Percentiles rank a stretch among this genome's conserved stretches.
phyloP scores from a whole-genome alignment of 2,797 vertebrate genomes.

The Vultur gryphus region DNA sequence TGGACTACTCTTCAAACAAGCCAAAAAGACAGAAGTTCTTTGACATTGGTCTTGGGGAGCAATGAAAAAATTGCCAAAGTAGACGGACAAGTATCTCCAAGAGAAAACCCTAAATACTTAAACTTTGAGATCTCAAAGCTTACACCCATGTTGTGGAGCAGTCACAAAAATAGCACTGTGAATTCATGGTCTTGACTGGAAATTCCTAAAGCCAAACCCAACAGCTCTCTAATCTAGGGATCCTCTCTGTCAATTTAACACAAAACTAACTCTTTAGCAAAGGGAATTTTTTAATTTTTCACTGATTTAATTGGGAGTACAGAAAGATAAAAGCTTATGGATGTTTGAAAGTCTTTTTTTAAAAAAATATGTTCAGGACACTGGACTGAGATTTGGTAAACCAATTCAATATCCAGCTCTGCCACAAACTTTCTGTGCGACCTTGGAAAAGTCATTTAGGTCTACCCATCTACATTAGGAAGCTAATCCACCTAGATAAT shows the following conservation, averaged over 20 bases:
- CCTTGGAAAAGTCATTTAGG: constrained; percentile 28
- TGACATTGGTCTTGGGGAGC: not conserved
- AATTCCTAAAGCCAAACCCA: not conserved
- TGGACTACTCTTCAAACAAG: constrained; percentile 12
- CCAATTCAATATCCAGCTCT: not conserved
- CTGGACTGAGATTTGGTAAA: not conserved
- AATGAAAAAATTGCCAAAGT: not conserved
- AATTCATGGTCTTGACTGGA: not conserved
- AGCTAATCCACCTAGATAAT: constrained; percentile 34
- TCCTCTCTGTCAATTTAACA: not conserved
- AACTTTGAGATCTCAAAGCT: not conserved
- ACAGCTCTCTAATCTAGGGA: not conserved
- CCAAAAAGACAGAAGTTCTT: not conserved
- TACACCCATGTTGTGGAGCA: not conserved
- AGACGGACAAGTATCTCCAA: not conserved
- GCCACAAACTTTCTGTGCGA: not conserved
- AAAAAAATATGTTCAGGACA: not conserved
- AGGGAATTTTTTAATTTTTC: not conserved
- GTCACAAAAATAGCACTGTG: not conserved
- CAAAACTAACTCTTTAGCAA: not conserved
- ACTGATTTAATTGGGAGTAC: not conserved
- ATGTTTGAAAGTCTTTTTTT: not conserved
- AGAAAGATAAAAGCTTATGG: not conserved
- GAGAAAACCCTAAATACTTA: not conserved
- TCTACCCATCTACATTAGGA: not conserved